Base-by-base conservation (phyloP, 2,888 invertebrate genomes). In the Cephus rjabovi region DNA sequence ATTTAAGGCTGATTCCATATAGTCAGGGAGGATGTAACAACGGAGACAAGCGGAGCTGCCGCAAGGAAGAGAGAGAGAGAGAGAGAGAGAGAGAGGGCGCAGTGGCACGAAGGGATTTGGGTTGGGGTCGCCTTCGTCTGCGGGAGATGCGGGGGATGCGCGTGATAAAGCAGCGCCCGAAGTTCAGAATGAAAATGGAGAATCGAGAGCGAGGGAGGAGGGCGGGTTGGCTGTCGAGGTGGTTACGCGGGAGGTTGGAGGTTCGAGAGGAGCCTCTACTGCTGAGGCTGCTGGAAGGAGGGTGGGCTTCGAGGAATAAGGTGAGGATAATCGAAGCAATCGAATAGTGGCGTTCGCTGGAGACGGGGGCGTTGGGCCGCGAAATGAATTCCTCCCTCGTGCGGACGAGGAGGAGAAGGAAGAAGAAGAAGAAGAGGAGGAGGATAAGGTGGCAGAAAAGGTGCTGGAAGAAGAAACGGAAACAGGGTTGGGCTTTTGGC, bases 361-460 rank as follows among this genome's bases (percentile, higher is more conserved):
- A 88, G 88, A 87, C 88, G 89, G 87, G 88, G 89, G 90, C 90
- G 90, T 90, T 89, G 89, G 89, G 87, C 89, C 89, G 89, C 89
- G 90, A 90, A 90, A 90, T 90, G 90, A 90, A 90, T 90, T 90
- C 88, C 89, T 87, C 88, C 87, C 87, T 83, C 84, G 84, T 82
- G 80, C 77, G 70, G 12, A 30, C 34, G 74, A 34, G 75, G 74
- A 76, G 76, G 74, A 80, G 35, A 74, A 30, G 74, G 70, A 33
- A 34, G 31, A 37, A 34, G 71, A 37, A 34, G 71, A 35, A 31
- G 12, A 74, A 33, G 56, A 74, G 76, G 69, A 73, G 70, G 77
- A 78, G 76, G 77, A 78, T 12, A 80, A 73, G 75, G 76, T 75
- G 71, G 79, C 79, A 78, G 78, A 77, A 76, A 82, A 79, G 79